phyloP scores from a whole-genome alignment of 2,888 invertebrate species.

The Mycalesis mineus region DNA sequence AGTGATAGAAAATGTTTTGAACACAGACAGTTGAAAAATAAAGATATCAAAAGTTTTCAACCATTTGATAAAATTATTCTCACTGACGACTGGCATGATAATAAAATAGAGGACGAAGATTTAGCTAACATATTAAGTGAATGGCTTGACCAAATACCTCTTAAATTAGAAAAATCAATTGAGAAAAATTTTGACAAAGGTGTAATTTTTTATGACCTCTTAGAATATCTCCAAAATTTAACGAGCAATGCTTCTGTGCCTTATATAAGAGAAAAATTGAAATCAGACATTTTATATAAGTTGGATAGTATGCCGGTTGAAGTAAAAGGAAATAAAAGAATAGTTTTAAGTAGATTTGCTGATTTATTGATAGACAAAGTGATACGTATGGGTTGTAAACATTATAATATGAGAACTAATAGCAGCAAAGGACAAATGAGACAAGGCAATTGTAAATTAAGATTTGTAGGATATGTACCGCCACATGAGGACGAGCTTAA shows the following conservation, averaged over 20 bases:
- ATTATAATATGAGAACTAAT: conserved; percentile 2
- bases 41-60: conserved; percentile 1
- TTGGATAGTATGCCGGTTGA: conserved; percentile 27
- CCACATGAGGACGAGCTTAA: conserved; percentile 41
- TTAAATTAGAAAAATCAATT: conserved; percentile 18
- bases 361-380: conserved; percentile 39
- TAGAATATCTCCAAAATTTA: conserved; percentile 19
- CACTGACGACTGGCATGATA: conserved; percentile 3
- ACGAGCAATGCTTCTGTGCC: conserved; percentile 1
- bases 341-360: conserved; percentile 39
- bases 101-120: conserved; percentile 38
- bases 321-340: conserved; percentile 31
- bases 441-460: conserved; percentile 5
- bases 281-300: conserved; percentile 25
- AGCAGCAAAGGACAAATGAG: neutral
- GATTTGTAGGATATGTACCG: conserved; percentile 28
- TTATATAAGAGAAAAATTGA: conserved; percentile 20
- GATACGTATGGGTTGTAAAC: conserved; percentile 12
- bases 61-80: conserved; percentile 29
- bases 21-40: neutral
- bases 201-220: conserved; percentile 23
- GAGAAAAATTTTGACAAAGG: conserved; percentile 21
- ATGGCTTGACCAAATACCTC: conserved; percentile 27
- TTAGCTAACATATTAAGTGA: conserved; percentile 29
- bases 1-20: neutral